Base-by-base conservation (phyloP, 2,888 invertebrate genomes). In the Tanypteryx hageni region DNA sequence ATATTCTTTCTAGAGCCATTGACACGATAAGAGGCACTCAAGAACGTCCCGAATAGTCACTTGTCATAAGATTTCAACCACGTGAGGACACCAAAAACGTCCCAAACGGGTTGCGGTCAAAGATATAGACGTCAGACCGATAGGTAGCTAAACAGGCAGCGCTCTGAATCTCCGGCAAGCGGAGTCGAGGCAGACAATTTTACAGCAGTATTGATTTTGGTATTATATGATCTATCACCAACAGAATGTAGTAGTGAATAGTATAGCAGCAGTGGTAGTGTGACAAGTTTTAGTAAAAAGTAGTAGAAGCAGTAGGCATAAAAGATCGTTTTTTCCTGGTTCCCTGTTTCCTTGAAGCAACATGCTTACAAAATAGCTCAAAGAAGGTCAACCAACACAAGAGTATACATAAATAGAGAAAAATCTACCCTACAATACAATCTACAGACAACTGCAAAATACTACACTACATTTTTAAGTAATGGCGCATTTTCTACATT, bases 171-270 rank as follows among this genome's bases (percentile, higher is more conserved):
- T 89, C 89, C 89, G 89, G 44, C 89, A 68, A 64, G 44, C 89
- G 89, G 89, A 89, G 83, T 83, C 83, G 83, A 83, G 89, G 89
- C 89, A 89, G 64, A 89, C 64, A 89, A 89, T 61, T 89, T 89
- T 89, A 89, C 89, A 89, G 89, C 89, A 89, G 89, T 86, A 68
- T 89, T 89, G 89, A 89, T 89, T 89, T 89, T 89, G 89, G 89
- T 89, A 89, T 89, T 89, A 89, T 57, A 83, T 89, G 89, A 89
- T 89, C 89, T 89, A 89, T 89, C 89, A 89, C 89, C 89, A 89
- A 89, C 89, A 89, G 89, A 89, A 89, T 89, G 89, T 89, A 89
- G 89, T 89, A 89, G 89, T 89, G 89, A 89, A 89, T 89, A 89
- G 89, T 89, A 89, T 89, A 89, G 89, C 89, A 89, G 89, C 89